These are phyloP conservation scores for Heliconius ethilla DNA, from an alignment of 2,888 invertebrate species.

Conservation along the genomic window DNA sequence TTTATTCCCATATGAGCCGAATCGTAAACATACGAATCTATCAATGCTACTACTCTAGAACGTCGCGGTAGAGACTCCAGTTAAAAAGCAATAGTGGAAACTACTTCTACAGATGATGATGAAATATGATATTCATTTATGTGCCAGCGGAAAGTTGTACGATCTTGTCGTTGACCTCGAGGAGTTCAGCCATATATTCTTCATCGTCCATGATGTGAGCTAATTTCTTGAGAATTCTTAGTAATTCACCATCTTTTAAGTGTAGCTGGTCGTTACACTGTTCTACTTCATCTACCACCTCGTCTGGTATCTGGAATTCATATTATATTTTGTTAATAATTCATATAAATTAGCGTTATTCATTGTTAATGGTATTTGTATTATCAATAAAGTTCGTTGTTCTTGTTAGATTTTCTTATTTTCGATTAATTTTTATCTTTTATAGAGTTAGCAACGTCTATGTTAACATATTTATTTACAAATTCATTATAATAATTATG, in stretches of 20 bases:
- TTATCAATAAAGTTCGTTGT: no score
- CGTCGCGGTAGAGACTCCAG: slow-evolving; percentile 44
- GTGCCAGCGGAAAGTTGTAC: slow-evolving; percentile 71
- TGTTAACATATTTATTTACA: no score
- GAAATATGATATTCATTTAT: slow-evolving; percentile 25
- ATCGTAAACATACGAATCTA: slow-evolving; percentile 46
- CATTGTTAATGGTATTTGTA: no score
- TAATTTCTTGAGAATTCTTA: slow-evolving; percentile 84
- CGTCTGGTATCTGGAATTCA: slow-evolving; percentile 84
- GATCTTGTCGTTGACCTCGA: slow-evolving; percentile 89
- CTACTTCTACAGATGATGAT: slow-evolving; percentile 16
- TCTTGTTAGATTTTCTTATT: no score
- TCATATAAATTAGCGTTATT: background rate
- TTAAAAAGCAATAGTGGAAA: slow-evolving; percentile 42
- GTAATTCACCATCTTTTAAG: slow-evolving; percentile 84
- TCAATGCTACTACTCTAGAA: slow-evolving; percentile 35
- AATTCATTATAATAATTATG: no score
- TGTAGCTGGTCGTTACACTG: slow-evolving; percentile 89
- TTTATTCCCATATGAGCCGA: no score
- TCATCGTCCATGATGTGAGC: slow-evolving; percentile 88
- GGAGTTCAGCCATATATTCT: slow-evolving; percentile 87
- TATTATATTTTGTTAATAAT: slow-evolving; percentile 5
- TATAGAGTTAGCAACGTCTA: background rate
- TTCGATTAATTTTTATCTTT: no score
- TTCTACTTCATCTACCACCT: slow-evolving; percentile 83